Percentiles rank a stretch among this genome's conserved stretches.
Conservation (phyloP, 2,888 invertebrate genomes). For the Ganaspis brasiliensis region DNA sequence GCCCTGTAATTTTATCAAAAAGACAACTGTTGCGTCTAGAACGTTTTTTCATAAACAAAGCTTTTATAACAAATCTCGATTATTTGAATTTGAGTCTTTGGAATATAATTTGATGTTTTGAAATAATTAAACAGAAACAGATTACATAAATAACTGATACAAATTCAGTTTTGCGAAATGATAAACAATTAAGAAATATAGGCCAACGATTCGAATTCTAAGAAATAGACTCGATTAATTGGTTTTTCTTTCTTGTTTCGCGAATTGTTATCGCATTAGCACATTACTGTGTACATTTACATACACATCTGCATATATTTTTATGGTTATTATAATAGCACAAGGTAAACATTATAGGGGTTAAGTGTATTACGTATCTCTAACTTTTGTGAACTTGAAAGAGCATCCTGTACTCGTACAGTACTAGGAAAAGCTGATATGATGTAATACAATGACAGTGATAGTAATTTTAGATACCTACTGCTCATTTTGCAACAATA, state of each 20-base stretch:
- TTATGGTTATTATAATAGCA: too few species aligned
- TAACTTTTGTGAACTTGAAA: not conserved
- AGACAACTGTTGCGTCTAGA: too few species aligned
- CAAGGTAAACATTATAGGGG: not conserved
- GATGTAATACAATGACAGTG: conserved; percentile 4
- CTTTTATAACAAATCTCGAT: too few species aligned
- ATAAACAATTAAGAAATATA: not conserved
- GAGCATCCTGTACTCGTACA: not conserved
- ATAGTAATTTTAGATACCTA: conserved; percentile 6
- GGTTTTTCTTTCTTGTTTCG: not conserved
- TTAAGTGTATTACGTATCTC: not conserved
- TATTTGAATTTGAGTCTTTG: too few species aligned
- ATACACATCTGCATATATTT: not conserved
- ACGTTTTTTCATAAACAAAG: too few species aligned
- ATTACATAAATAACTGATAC: not conserved
- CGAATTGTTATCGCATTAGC: not conserved
- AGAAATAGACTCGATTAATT: not conserved
- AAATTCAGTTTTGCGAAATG: not conserved
- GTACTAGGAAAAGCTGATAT: not conserved
- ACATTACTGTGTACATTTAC: not conserved
- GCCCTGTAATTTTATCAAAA: too few species aligned
- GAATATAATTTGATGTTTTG: not conserved
- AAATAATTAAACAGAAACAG: not conserved
- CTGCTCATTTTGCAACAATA: not conserved
- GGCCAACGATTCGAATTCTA: not conserved